Base-by-base conservation (phyloP, 2,888 invertebrate genomes). In the Gastrophysa polygoni region DNA sequence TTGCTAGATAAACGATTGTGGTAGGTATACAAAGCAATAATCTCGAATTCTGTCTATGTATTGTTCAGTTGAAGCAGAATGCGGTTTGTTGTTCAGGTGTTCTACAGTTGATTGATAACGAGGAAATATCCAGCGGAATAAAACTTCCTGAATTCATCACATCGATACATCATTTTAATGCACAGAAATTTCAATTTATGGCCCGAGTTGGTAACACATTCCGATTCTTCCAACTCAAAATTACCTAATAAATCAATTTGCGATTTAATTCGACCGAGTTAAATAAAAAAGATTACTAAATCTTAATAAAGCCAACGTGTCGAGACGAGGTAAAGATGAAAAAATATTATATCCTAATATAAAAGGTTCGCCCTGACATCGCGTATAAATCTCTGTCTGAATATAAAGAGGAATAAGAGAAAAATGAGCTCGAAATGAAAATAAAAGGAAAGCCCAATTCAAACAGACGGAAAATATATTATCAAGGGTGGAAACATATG, bases 281-380 rank as follows among this genome's bases (percentile, higher is more conserved):
- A 65, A 71, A 70, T 71, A 71, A 74, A 74, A 70, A 72, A 69
- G 69, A 73, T 74, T 75, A 76, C 73, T 76, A 75, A 76, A 75
- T 76, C 74, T 73, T 74, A 74, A 76, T 75, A 76, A 76, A 75
- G 75, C 43, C 72, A 72, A 71, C 52, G 43, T 56, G 50, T 38
- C 52, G 51, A 50, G 29, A 44, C 50, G 55, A 64, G 66, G 70
- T 67, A 71, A 71, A 76, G 73, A 77, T 77, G 78, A 77, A 80
- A 79, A 80, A 80, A 80, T 80, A 79, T 81, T 80, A 80, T 77
- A 79, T 79, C 79, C 78, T 79, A 80, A 81, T 80, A 80, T 80
- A 59, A 59, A 59, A 54, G 47, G 77, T 76, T 77, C 74, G 68
- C 68, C 71, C 74, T 77, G 81, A 80, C 80, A 77, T 76, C 76